phyloP scores from a whole-genome alignment of 2,113 vertebrate genomes.

The Psettodes erumei region DNA sequence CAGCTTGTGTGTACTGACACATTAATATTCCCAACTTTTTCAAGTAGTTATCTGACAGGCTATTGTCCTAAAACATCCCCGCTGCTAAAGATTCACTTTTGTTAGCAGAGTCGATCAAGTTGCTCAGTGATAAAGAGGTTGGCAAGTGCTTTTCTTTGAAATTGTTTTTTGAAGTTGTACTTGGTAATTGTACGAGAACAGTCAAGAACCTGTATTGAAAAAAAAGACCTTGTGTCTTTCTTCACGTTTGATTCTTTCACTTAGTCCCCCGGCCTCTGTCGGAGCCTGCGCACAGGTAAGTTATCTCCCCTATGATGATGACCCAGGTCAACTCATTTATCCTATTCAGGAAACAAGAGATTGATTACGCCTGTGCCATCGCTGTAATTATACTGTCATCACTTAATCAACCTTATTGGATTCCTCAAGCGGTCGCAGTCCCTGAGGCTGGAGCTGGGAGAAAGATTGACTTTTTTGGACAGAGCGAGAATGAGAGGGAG shows the following conservation, averaged over 20 bases:
- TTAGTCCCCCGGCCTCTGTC: conserved; percentile 14
- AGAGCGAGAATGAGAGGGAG: conserved; percentile 44
- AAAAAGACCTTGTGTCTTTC: conserved; percentile 3
- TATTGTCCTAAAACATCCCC: background rate
- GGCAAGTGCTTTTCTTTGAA: background rate
- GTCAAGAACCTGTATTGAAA: conserved; percentile 9
- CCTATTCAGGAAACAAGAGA: conserved; percentile 76
- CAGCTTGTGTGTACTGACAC: background rate
- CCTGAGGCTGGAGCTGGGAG: conserved; percentile 58
- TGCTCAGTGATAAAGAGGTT: background rate
- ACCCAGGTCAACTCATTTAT: conserved; percentile 75
- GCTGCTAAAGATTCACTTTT: background rate
- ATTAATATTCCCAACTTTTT: conserved; percentile 5
- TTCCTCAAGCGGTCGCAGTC: conserved; percentile 76
- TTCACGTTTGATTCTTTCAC: conserved; percentile 25
- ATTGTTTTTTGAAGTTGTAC: background rate
- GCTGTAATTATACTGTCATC: conserved; percentile 82
- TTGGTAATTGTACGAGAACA: background rate
- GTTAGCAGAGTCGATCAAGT: background rate
- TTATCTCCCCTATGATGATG: conserved; percentile 65
- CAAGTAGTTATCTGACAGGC: background rate
- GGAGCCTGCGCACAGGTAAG: conserved; percentile 39
- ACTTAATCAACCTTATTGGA: conserved; percentile 82
- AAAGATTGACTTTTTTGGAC: conserved; percentile 74
- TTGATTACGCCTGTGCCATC: conserved; percentile 74